phyloP scores from a whole-genome alignment of 2,113 vertebrate species.

The Platichthys stellatus region DNA sequence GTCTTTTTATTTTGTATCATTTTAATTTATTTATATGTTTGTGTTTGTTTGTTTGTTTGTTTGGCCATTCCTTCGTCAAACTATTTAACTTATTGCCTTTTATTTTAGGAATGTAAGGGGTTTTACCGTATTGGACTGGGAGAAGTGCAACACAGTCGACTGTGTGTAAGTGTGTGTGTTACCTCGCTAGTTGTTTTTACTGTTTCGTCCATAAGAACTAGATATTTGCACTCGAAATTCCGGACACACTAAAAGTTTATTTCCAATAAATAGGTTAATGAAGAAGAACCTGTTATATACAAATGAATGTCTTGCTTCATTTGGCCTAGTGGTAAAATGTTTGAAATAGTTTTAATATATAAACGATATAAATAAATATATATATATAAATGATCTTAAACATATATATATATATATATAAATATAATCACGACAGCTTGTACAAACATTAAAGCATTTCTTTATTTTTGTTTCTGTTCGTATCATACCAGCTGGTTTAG shows the following conservation, averaged over 20 bases:
- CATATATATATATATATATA: slow-evolving; percentile 68
- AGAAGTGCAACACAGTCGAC: slow-evolving; percentile 79
- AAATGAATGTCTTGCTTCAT: slow-evolving; percentile 96
- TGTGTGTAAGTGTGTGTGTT: slow-evolving; percentile 71
- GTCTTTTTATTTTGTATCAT: slow-evolving; percentile 13
- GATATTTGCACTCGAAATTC: slow-evolving; percentile 83
- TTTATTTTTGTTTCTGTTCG: slow-evolving; percentile 90
- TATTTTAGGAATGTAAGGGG: slow-evolving; percentile 89
- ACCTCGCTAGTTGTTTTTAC: slow-evolving; percentile 77
- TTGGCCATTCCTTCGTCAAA: slow-evolving; percentile 76
- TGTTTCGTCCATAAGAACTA: slow-evolving; percentile 78
- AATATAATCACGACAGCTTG: slow-evolving; percentile 88
- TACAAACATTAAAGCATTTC: slow-evolving; percentile 96
- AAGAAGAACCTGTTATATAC: slow-evolving; percentile 86
- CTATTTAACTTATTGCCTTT: slow-evolving; percentile 88
- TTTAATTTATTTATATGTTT: slow-evolving; percentile 67
- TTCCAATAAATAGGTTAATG: slow-evolving; percentile 79
- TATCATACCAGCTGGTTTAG: slow-evolving; percentile 91
- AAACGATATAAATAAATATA: slow-evolving; percentile 82
- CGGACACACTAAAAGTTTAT: slow-evolving; percentile 82
- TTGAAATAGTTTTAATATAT: slow-evolving; percentile 89
- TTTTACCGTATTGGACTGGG: slow-evolving; percentile 84
- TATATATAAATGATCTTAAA: slow-evolving; percentile 19
- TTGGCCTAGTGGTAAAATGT: slow-evolving; percentile 91
- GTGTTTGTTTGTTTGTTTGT: slow-evolving; percentile 73